These are phyloP conservation scores for Cottus gobio DNA, from an alignment of 2,113 vertebrate genomes.

Conservation along the genomic window DNA sequence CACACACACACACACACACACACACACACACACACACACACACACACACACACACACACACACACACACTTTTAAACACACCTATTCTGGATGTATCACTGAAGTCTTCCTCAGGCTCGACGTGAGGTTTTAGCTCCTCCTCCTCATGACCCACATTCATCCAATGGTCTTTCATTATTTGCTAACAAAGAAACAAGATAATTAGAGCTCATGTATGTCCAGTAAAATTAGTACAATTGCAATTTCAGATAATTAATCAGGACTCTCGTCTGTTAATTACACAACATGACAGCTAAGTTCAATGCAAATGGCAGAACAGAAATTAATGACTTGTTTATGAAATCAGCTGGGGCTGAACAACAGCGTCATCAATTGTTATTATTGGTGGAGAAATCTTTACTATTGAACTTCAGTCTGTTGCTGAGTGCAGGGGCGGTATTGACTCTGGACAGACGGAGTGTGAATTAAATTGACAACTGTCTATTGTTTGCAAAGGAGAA, in stretches of 20 bases:
- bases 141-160: conserved; percentile 98
- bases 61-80: conserved; percentile 62
- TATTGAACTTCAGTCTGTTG: conserved; percentile 45
- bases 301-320: neutral
- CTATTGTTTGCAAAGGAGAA: conserved; percentile 25
- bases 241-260: conserved; percentile 7
- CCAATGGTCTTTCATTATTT: conserved; percentile 99
- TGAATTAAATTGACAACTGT: conserved; percentile 31
- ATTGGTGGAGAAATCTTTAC: conserved; percentile 65
- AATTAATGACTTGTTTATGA: neutral
- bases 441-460: conserved; percentile 28
- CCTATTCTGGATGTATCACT: conserved; percentile 94
- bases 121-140: conserved; percentile 94
- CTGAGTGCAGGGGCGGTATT: conserved; percentile 34
- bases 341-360: conserved; percentile 15
- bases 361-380: conserved; percentile 46
- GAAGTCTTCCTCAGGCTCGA: conserved; percentile 93
- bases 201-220: neutral
- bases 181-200: conserved; percentile 79
- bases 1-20: conserved; percentile 63
- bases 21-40: conserved; percentile 73
- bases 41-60: conserved; percentile 74
- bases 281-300: neutral
- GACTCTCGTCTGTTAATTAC: neutral
- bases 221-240: neutral